These are phyloP conservation scores for Tamandua tetradactyla DNA, from an alignment of 2,797 vertebrate genomes.

Conservation along the genomic window DNA sequence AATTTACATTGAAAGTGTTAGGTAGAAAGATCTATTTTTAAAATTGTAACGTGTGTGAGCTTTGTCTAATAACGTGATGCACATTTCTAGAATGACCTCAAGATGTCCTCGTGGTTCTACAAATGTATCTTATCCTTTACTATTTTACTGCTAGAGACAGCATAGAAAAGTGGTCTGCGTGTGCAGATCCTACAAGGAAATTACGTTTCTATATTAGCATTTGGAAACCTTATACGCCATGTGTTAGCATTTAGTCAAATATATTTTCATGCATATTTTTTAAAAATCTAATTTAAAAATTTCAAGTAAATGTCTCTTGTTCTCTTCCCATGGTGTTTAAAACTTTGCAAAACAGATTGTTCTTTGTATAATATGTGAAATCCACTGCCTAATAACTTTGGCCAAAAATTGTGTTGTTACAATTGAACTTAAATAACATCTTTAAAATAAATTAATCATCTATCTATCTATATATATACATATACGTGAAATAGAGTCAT, in stretches of 20 bases:
- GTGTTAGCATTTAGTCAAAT: constrained; percentile 33
- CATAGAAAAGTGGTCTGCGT: neutral
- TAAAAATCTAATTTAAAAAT: constrained; percentile 72
- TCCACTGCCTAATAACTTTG: neutral
- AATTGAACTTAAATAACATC: constrained; percentile 35
- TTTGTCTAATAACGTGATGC: neutral
- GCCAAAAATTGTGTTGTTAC: neutral
- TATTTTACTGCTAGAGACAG: neutral
- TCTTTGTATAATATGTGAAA: neutral
- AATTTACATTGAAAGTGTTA: neutral
- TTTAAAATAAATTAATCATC: neutral
- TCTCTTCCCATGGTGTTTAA: neutral
- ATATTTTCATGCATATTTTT: constrained; percentile 61
- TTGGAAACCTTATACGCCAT: constrained; percentile 22
- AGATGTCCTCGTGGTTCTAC: constrained; percentile 81
- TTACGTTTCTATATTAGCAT: constrained; percentile 7
- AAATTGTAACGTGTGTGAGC: neutral
- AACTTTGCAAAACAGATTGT: neutral
- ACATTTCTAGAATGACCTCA: constrained; percentile 70
- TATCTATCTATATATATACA: neutral
- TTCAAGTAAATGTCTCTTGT: neutral
- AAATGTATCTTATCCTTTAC: neutral
- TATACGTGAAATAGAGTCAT: neutral
- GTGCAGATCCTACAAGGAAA: neutral
- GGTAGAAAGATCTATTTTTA: neutral